Conservation (phyloP, 2,888 invertebrate species). For the Synanthedon vespiformis region DNA sequence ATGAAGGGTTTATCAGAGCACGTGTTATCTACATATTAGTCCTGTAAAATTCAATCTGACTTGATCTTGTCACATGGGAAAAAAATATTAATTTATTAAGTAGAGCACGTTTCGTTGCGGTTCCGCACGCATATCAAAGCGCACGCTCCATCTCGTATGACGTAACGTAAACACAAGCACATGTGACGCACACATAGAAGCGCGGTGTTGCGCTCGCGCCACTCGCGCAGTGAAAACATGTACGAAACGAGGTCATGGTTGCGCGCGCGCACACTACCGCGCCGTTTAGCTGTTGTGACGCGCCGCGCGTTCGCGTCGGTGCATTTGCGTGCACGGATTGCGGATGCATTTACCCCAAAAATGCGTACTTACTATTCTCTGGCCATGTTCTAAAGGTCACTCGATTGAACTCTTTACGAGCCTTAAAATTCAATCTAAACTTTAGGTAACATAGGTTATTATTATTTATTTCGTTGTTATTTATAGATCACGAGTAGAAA, state of each 20-base stretch:
- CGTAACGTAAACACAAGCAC: constrained; percentile 25
- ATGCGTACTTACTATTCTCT: neutral
- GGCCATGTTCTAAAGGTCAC: too few species aligned
- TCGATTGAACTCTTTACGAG: too few species aligned
- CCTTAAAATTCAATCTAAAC: too few species aligned
- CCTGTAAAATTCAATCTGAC: too few species aligned
- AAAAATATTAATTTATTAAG: neutral
- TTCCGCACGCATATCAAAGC: constrained; percentile 2
- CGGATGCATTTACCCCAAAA: constrained; percentile 26
- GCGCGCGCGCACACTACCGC: constrained; percentile 25
- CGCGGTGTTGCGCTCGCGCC: constrained; percentile 9
- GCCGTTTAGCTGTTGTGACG: constrained; percentile 10
- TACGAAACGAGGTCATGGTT: constrained; percentile 51
- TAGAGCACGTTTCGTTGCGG: constrained; percentile 8
- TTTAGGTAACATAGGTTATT: too few species aligned
- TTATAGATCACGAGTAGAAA: too few species aligned
- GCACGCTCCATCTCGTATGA: constrained; percentile 32
- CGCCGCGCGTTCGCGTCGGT: constrained; percentile 9
- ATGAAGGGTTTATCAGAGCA: too few species aligned
- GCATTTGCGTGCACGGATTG: constrained; percentile 22
- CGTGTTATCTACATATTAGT: too few species aligned
- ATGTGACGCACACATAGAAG: constrained; percentile 13
- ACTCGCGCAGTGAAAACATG: constrained; percentile 31
- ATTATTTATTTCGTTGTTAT: too few species aligned
- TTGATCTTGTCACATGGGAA: too few species aligned